Evolutionary conservation across 92 coral and sea anemone species (phyloP).

Genomic region (Muricea muricata): DNA sequence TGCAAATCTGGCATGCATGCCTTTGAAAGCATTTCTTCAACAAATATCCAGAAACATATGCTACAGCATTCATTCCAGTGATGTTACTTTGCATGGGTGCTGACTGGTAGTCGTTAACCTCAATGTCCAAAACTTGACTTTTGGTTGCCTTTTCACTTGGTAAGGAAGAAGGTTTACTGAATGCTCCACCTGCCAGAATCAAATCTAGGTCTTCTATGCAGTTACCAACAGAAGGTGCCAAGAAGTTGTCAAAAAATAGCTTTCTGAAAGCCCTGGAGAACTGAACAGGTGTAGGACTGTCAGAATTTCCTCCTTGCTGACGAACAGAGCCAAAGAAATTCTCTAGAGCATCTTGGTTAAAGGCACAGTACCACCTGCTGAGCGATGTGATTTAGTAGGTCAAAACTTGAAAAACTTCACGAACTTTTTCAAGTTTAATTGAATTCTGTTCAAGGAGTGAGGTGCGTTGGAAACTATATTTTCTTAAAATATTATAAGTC

Average conservation of each 20-base stretch:
- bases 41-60: not conserved
- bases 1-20: not conserved
- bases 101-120: not conserved
- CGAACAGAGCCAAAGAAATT: too few species aligned
- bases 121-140: not conserved
- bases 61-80: not conserved
- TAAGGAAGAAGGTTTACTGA: not conserved
- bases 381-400: too few species aligned
- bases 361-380: too few species aligned
- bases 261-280: constrained; percentile 6
- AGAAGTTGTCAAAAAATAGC: not conserved
- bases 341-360: not conserved
- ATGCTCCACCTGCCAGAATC: not conserved
- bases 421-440: too few species aligned
- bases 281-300: not conserved
- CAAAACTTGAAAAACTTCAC: too few species aligned
- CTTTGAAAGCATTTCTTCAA: not conserved
- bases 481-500: too few species aligned
- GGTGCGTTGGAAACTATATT: too few species aligned
- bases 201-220: not conserved
- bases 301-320: not conserved
- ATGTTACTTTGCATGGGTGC: not conserved
- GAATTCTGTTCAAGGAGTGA: too few species aligned
- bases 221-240: not conserved
- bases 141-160: not conserved